Percentiles rank a stretch among this genome's conserved stretches.
These are phyloP conservation scores for Paedocypris sp. DNA, from an alignment of 2,113 vertebrate species.

Conservation along the genomic window DNA sequence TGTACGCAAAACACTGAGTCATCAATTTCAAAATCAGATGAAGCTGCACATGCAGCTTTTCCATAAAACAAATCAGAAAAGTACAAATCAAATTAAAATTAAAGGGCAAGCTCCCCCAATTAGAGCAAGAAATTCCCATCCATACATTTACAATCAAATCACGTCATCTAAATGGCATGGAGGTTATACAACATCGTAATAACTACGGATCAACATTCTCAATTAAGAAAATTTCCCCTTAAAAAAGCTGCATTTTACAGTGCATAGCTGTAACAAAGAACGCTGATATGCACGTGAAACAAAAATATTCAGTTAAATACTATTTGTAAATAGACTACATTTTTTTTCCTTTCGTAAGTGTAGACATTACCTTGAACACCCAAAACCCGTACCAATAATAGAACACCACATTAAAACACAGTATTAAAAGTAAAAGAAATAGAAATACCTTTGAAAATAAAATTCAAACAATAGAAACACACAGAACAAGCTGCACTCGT, in stretches of 20 bases:
- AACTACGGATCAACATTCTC: constrained; percentile 92
- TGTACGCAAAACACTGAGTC: constrained; percentile 58
- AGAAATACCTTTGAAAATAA: constrained; percentile 42
- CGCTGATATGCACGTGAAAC: constrained; percentile 94
- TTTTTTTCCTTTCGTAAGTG: constrained; percentile 61
- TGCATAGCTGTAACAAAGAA: constrained; percentile 99
- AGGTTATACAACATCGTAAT: constrained; percentile 77
- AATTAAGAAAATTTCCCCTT: constrained; percentile 90
- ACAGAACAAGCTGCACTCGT: constrained; percentile 75
- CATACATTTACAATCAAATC: constrained; percentile 86
- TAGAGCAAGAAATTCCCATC: constrained; percentile 48
- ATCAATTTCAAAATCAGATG: constrained; percentile 54
- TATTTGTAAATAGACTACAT: constrained; percentile 93
- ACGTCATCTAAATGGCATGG: constrained; percentile 84
- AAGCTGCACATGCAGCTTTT: constrained; percentile 62
- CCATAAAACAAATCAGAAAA: constrained; percentile 54
- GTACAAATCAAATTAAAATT: constrained; percentile 41
- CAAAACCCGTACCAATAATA: constrained; percentile 61
- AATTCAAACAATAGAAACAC: constrained; percentile 47
- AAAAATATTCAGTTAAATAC: constrained; percentile 94
- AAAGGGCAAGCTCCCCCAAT: constrained; percentile 57
- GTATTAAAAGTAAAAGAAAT: constrained; percentile 56
- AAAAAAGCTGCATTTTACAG: constrained; percentile 99
- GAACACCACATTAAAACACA: constrained; percentile 78
- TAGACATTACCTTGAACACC: constrained; percentile 77